These are phyloP conservation scores for Heteromurus nitidus DNA, from an alignment of 2,888 invertebrate genomes.

Conservation along the genomic window DNA sequence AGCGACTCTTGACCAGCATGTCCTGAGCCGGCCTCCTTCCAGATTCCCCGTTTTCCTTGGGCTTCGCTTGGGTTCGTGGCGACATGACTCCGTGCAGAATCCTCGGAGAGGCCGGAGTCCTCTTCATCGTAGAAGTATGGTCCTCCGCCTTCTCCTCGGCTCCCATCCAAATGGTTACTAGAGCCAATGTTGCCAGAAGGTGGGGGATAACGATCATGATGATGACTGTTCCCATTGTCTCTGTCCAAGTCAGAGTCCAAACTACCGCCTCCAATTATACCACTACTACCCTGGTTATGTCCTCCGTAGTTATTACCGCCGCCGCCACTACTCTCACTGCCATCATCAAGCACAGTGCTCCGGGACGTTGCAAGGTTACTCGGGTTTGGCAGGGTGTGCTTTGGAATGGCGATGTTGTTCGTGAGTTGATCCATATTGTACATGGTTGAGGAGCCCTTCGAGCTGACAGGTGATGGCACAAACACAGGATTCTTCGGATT, in stretches of 20 bases:
- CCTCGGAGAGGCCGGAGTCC: constrained; percentile 68
- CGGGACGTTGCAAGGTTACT: constrained; percentile 73
- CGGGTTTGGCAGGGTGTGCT: constrained; percentile 73
- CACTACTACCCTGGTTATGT: constrained; percentile 55
- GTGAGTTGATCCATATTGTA: constrained; percentile 74
- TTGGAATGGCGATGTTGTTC: constrained; percentile 74
- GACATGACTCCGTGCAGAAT: constrained; percentile 64
- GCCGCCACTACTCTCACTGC: constrained; percentile 56
- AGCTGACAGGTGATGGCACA: constrained; percentile 73
- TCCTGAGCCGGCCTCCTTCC: constrained; percentile 70
- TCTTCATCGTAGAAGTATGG: constrained; percentile 68
- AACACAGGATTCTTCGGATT: constrained; percentile 73
- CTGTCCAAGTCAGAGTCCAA: constrained; percentile 58
- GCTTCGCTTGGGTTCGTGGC: constrained; percentile 68
- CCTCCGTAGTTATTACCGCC: constrained; percentile 46
- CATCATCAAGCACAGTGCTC: constrained; percentile 69
- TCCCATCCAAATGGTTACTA: constrained; percentile 73
- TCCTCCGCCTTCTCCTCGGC: constrained; percentile 69
- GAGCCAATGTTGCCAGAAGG: constrained; percentile 68
- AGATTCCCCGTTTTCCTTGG: constrained; percentile 73
- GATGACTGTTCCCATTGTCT: constrained; percentile 65
- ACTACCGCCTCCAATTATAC: constrained; percentile 31
- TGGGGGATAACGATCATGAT: constrained; percentile 70
- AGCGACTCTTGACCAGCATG: constrained; percentile 70
- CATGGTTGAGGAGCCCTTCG: constrained; percentile 73